phyloP scores from a whole-genome alignment of 2,888 invertebrate species.

The Hypercompe scribonia region DNA sequence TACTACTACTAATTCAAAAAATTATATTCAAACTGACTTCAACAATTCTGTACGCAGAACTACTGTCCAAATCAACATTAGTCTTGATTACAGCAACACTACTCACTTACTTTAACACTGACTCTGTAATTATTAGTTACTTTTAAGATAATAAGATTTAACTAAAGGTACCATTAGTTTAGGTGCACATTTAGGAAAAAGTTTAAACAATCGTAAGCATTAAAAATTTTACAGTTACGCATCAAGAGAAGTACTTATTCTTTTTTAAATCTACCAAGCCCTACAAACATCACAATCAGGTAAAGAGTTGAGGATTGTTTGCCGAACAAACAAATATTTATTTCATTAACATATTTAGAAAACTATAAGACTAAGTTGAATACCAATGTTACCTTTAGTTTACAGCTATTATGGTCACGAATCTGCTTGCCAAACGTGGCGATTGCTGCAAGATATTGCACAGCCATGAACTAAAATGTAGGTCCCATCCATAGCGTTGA shows the following conservation, averaged over 20 bases:
- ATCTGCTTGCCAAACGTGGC: conserved; percentile 12
- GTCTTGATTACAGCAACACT: not conserved
- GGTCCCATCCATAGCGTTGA: conserved; percentile 8
- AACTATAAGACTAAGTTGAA: not conserved
- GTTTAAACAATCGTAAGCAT: no score
- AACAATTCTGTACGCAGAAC: not conserved
- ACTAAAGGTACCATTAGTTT: no score
- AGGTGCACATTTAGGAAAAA: no score
- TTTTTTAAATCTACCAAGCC: no score
- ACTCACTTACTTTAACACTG: not conserved
- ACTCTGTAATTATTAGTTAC: no score
- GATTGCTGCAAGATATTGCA: conserved; percentile 23
- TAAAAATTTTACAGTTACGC: no score
- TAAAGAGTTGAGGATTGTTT: not conserved
- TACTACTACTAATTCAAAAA: no score
- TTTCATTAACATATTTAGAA: not conserved
- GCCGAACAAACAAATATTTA: not conserved
- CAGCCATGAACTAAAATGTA: conserved; percentile 21
- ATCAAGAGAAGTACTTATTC: not conserved
- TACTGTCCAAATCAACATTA: not conserved
- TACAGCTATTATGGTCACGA: conserved; percentile 11
- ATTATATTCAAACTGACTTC: no score
- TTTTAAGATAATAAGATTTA: no score
- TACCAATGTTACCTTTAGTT: conserved; percentile 18
- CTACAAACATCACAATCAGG: not conserved